Evolutionary conservation across 2,888 invertebrate genomes (phyloP).

Genomic region (Alloplasta piceator): DNA sequence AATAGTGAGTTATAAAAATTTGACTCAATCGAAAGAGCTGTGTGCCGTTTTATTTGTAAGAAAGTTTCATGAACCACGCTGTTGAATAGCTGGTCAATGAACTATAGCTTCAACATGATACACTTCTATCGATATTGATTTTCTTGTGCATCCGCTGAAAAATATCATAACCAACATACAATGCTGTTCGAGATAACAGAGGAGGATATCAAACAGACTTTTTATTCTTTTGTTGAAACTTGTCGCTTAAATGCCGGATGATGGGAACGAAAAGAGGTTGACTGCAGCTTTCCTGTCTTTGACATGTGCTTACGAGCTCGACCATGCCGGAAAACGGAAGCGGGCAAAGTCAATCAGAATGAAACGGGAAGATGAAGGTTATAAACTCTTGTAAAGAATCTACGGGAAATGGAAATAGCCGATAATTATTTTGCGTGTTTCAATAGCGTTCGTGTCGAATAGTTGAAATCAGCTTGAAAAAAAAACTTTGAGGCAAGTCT

Average conservation of each 20-base stretch:
- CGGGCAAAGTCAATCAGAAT: slow-evolving; percentile 25
- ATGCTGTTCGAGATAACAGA: background rate
- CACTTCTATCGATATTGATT: no score
- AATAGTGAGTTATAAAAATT: no score
- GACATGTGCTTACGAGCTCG: slow-evolving; percentile 21
- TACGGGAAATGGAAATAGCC: slow-evolving; percentile 18
- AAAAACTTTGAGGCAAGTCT: background rate
- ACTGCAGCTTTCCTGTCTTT: slow-evolving; percentile 4
- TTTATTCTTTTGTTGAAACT: slow-evolving; percentile 7
- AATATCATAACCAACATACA: background rate
- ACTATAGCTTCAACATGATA: no score
- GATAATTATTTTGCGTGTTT: slow-evolving; percentile 25
- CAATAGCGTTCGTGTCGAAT: slow-evolving; percentile 1
- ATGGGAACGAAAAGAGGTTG: slow-evolving; percentile 9
- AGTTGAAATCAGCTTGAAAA: slow-evolving; percentile 6
- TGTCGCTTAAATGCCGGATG: slow-evolving; percentile 13
- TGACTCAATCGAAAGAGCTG: no score
- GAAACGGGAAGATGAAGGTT: background rate
- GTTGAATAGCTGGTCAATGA: no score
- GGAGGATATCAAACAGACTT: slow-evolving; percentile 19
- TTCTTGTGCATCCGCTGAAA: background rate
- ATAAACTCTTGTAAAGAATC: background rate
- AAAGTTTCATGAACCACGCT: no score
- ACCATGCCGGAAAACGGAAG: slow-evolving; percentile 39
- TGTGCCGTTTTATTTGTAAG: no score